Percentiles rank a stretch among this genome's conserved stretches.
These are phyloP conservation scores for Pseudachorutes palmiensis DNA, from an alignment of 1,140 invertebrate genomes.

Conservation along the genomic window DNA sequence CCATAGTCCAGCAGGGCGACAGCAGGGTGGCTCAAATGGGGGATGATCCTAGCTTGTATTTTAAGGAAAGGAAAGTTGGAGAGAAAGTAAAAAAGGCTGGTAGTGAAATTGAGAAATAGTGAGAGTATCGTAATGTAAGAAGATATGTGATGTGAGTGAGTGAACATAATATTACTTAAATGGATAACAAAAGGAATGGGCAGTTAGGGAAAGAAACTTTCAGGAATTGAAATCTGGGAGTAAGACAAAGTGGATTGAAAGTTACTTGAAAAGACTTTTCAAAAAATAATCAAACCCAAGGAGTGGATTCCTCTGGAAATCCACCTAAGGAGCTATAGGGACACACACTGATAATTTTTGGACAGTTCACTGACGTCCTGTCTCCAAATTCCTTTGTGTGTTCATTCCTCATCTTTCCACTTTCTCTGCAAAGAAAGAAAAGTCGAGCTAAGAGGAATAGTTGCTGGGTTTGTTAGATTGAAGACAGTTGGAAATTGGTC, in stretches of 20 bases:
- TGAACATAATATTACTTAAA: background rate
- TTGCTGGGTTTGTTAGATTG: background rate
- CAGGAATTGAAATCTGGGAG: background rate
- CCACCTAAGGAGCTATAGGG: background rate
- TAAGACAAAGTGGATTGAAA: background rate
- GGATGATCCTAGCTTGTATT: conserved; percentile 1
- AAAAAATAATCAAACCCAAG: background rate
- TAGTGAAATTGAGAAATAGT: too few species aligned
- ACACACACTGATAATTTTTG: background rate
- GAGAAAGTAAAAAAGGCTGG: background rate
- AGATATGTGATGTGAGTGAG: background rate
- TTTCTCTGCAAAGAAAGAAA: too few species aligned
- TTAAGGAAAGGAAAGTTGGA: background rate
- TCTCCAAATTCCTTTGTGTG: background rate
- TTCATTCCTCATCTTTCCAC: too few species aligned
- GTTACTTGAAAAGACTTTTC: background rate
- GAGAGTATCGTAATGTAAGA: too few species aligned
- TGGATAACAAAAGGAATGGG: background rate
- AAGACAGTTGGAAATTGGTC: conserved; percentile 5
- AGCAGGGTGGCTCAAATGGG: background rate
- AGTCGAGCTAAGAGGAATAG: background rate
- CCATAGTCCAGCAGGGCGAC: background rate
- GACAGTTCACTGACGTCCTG: background rate
- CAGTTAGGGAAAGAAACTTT: background rate
- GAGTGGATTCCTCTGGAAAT: background rate